Percentiles rank a stretch among this genome's conserved stretches.
Evolutionary conservation across 2,888 invertebrate species (phyloP).

Genomic region (Andrena dorsata): DNA sequence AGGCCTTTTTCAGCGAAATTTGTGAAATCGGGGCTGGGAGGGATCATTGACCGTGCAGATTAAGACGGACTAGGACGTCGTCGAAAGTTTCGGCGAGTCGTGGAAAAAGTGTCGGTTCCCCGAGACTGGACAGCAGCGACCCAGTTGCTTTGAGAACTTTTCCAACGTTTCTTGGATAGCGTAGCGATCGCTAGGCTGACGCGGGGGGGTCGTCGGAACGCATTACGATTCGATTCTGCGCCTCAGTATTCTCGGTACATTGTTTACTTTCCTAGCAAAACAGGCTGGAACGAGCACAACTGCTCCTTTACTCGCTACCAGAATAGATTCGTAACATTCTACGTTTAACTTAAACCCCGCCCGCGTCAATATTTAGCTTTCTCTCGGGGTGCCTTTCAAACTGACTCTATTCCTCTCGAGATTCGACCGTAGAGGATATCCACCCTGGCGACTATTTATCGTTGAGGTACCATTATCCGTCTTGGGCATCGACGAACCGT

Average conservation of each 20-base stretch:
- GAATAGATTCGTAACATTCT: slow-evolving; percentile 58
- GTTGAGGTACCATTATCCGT: background rate
- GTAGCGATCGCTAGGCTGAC: slow-evolving; percentile 1
- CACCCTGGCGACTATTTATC: background rate
- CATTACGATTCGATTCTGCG: slow-evolving; percentile 22
- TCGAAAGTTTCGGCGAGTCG: slow-evolving; percentile 65
- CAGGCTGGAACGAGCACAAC: slow-evolving; percentile 27
- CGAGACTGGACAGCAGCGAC: slow-evolving; percentile 35
- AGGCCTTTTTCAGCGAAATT: slow-evolving; percentile 63
- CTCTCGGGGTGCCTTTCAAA: slow-evolving; percentile 26
- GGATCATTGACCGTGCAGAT: slow-evolving; percentile 71
- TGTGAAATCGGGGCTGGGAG: slow-evolving; percentile 69
- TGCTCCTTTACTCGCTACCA: slow-evolving; percentile 44
- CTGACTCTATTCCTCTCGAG: slow-evolving; percentile 5
- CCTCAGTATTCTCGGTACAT: slow-evolving; percentile 48
- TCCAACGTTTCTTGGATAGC: background rate
- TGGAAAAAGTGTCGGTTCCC: slow-evolving; percentile 48
- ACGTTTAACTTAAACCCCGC: slow-evolving; percentile 20
- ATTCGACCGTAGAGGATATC: background rate
- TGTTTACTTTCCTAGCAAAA: slow-evolving; percentile 57
- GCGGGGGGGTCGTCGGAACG: slow-evolving; percentile 30
- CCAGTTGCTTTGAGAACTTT: slow-evolving; percentile 49
- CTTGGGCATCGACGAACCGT: background rate
- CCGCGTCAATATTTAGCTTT: slow-evolving; percentile 55
- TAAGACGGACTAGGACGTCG: slow-evolving; percentile 64